Conservation (phyloP, 2,113 vertebrate species). For the Lepus americanus region DNA sequence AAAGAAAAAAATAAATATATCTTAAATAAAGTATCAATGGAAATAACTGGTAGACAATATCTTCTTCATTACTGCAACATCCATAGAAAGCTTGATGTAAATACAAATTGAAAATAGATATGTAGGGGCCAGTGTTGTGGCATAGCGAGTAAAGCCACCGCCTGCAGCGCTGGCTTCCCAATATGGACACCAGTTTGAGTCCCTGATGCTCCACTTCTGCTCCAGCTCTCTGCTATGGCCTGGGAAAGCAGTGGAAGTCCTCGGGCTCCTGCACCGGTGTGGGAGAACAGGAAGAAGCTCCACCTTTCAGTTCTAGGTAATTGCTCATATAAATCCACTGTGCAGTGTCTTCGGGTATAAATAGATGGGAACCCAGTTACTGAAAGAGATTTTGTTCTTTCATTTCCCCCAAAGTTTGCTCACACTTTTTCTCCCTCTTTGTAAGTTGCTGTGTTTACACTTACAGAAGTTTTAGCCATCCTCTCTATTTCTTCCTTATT, state of each 20-base stretch:
- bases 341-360: background rate
- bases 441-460: rapidly evolving
- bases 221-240: too few relatives aligned
- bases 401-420: background rate
- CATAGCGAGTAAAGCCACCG: too few relatives aligned
- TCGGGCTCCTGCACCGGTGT: too few relatives aligned
- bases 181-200: too few relatives aligned
- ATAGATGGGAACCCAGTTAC: background rate
- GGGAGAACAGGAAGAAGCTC: too few relatives aligned
- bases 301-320: background rate
- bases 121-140: too few relatives aligned
- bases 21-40: background rate
- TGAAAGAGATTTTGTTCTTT: background rate
- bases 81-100: background rate
- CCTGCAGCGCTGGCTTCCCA: too few relatives aligned
- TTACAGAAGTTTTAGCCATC: background rate
- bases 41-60: background rate
- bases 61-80: background rate
- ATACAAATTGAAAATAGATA: background rate
- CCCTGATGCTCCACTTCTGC: too few relatives aligned
- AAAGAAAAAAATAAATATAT: background rate
- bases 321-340: background rate
- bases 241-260: too few relatives aligned
- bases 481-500: background rate
- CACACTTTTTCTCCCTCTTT: background rate